Base-by-base conservation (phyloP, 2,888 invertebrate species). In the Agrotis segetum region DNA sequence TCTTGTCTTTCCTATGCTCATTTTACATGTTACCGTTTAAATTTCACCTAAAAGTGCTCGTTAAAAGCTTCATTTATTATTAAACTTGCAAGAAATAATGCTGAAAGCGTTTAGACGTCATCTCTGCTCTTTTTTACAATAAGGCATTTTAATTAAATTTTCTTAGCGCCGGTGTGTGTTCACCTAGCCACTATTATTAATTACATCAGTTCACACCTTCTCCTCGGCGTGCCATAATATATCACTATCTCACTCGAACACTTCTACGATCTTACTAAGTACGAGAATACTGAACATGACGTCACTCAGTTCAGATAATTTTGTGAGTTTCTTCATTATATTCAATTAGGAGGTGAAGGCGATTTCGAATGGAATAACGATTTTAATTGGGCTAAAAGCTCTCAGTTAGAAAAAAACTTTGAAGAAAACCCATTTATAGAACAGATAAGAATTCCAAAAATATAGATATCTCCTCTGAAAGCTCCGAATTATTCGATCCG, bases 61-160 rank as follows among this genome's bases (percentile, higher is more conserved):
- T 81, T 86, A 81, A 82, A 72, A 79, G 74, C 69, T 82, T 76
- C 59, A 79, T 79, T 79, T 82, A 84, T 84, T 84, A 82, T 86
- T 71, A 76, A 85, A 81, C 55, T 66, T 77, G 65, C 67, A 69
- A 84, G 79, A 71, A 84, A 79, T 75, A 79, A 79, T 76, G 74
- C 53, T 84, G 64, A 74, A 79, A 84, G 77, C 74, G 77, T 79
- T 74, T 77, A 74, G 84, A 71, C 67, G 71, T 76, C 76, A 74
- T 70, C 21, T 56, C 52, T 47, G 59, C 29, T 70, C 64, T 78
- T 82, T 85, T 85, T 85, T 80, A 78, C 76, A 78, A 71, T 77
- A 74, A 65, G 49, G 77, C 60, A 66, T 82, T 85, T 84, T 85
- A 82, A 85, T 84, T 84, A 80, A 84, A 80, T 82, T 85, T 83